phyloP scores from a whole-genome alignment of 2,888 invertebrate genomes.

The Zaprionus lineosus region DNA sequence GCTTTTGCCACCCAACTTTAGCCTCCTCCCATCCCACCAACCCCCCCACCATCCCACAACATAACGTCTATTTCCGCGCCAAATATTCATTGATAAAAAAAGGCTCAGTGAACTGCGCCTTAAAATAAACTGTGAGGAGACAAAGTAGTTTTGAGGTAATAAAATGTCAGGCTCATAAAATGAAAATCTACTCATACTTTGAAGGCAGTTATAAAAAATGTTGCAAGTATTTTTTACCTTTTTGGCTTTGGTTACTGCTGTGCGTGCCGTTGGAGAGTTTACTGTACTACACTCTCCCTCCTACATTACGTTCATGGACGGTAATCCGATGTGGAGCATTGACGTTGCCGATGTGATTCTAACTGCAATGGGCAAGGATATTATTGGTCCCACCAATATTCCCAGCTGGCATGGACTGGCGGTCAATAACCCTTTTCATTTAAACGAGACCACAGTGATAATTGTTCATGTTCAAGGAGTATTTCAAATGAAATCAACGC shows the following conservation, averaged over 20 bases:
- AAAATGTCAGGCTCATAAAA: too few species aligned
- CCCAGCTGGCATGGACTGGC: slow-evolving; percentile 87
- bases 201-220: slow-evolving; percentile 66
- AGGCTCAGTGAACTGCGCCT: slow-evolving; percentile 12
- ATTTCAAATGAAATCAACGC: slow-evolving; percentile 70
- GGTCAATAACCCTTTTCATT: slow-evolving; percentile 87
- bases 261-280: slow-evolving; percentile 84
- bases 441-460: slow-evolving; percentile 86
- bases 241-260: slow-evolving; percentile 56
- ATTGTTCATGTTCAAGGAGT: slow-evolving; percentile 88
- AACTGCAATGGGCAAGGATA: slow-evolving; percentile 87
- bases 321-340: slow-evolving; percentile 84
- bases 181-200: too few species aligned
- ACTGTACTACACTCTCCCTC: slow-evolving; percentile 87
- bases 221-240: slow-evolving; percentile 64
- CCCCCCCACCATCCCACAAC: too few species aligned
- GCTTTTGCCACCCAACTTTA: slow-evolving; percentile 38
- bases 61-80: slow-evolving; percentile 4
- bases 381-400: slow-evolving; percentile 84
- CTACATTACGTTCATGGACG: slow-evolving; percentile 87
- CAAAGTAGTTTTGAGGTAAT: slow-evolving; percentile 6
- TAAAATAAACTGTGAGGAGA: not conserved
- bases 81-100: slow-evolving; percentile 27
- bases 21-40: too few species aligned
- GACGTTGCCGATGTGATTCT: slow-evolving; percentile 88